Base-by-base conservation (phyloP, 2,113 vertebrate genomes). In the Odocoileus hemionus region DNA sequence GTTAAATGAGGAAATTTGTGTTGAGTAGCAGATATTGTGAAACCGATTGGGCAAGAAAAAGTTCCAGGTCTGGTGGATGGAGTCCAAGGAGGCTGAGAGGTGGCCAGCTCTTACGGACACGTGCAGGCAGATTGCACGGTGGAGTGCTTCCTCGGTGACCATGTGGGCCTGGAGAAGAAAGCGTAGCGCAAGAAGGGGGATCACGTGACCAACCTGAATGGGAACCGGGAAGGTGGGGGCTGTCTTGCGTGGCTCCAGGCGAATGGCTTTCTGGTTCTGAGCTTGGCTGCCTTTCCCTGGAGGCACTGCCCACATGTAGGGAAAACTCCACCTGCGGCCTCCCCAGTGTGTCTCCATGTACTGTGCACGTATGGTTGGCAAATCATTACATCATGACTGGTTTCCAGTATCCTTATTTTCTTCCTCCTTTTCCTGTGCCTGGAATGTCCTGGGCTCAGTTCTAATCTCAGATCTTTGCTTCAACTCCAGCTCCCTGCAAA, bases 231-330 rank as follows among this genome's bases (percentile, higher is more conserved):
- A 15, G 55, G 47, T 5, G 45, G 87, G 14, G 43, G 3, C 26
- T 39, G 36, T 36, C 30, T 78, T 39, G 39, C 52, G 26, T 4
- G 11, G n/a, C n/a, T 11, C 11, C 21, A 64, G 60, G 54, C 2
- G 86, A 23, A 45, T 21, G 50, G 5, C 6, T 43, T 61, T 76
- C 57, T 64, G 43, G 17, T 25, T 58, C 52, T 74, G 52, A 30
- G 17, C 47, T 23, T 36, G 54, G 54, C 55, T 76, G 25, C 54
- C 52, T 86, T 55, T 70, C 50, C 33, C 14, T 85, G 79, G 57
- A 57, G 33, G 33, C 14, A 0, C 21, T 23, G n/a, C 25, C 1
- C 25, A 1, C 11, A 5, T 0, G 2, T 2, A 4, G 30, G 45
- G 25, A 23, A 58, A 70, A 3, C 11, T 50, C 50, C n/a, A 19